Percentiles rank a stretch among this genome's conserved stretches.
phyloP scores from a whole-genome alignment of 2,113 vertebrate species.

The Pituophis catenifer region DNA sequence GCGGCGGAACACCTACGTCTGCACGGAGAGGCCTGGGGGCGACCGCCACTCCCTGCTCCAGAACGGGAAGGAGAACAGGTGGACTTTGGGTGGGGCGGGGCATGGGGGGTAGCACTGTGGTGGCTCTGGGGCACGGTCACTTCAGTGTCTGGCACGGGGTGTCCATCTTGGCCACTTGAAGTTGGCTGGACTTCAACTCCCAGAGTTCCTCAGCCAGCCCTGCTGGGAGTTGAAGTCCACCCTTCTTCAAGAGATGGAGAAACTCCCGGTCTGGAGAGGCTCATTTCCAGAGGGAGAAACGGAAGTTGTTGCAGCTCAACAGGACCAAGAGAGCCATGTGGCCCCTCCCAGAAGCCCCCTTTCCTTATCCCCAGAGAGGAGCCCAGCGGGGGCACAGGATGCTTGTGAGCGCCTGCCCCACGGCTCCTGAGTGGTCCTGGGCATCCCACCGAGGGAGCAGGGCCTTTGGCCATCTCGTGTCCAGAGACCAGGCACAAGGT shows the following conservation, averaged over 20 bases:
- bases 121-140: not conserved
- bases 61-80: slow-evolving; percentile 92
- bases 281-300: not conserved
- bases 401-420: not conserved
- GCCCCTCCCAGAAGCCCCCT: not conserved
- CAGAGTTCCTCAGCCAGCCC: not conserved
- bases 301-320: not conserved
- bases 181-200: not conserved
- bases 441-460: not conserved
- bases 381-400: not conserved
- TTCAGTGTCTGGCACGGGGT: not conserved
- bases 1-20: slow-evolving; percentile 89
- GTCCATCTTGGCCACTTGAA: too few relatives aligned
- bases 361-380: not conserved
- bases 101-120: accelerated
- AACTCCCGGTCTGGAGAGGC: not conserved
- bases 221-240: not conserved
- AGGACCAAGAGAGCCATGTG: not conserved
- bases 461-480: not conserved
- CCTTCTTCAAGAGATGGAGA: not conserved
- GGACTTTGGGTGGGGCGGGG: accelerated
- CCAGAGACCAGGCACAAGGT: not conserved
- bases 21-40: slow-evolving; percentile 77
- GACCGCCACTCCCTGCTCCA: slow-evolving; percentile 82
- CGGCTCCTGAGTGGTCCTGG: not conserved